Conservation (phyloP, 2,797 vertebrate species). For the Phyllotis vaccarum region DNA sequence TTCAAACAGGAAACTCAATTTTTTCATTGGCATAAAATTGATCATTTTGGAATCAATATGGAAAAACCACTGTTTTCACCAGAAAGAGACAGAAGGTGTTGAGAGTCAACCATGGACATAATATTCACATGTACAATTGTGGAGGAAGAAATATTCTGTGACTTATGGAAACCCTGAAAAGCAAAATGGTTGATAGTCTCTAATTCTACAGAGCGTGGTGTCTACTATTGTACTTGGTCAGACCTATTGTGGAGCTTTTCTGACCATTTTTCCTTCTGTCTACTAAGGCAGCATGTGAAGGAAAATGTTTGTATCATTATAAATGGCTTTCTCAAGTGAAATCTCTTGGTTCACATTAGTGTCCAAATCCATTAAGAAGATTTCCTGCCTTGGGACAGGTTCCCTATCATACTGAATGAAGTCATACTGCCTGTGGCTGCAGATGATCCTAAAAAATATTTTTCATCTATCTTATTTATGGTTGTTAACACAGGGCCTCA, state of each 20-base stretch:
- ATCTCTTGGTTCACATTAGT: not conserved
- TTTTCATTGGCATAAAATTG: too few species aligned
- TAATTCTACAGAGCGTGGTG: not conserved
- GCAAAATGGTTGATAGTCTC: not conserved
- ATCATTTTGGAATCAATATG: not conserved
- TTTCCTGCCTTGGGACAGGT: not conserved
- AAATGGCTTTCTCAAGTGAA: not conserved
- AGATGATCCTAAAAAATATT: not conserved
- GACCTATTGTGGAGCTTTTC: not conserved
- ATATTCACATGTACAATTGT: too few species aligned
- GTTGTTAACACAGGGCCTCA: not conserved
- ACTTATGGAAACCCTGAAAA: not conserved
- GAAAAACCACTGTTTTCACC: not conserved
- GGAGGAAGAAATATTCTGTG: not conserved
- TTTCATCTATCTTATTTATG: not conserved
- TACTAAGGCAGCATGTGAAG: not conserved
- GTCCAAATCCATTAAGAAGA: not conserved
- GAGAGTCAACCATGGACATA: not conserved
- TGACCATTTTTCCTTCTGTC: not conserved
- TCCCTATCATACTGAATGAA: not conserved
- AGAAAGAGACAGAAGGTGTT: not conserved
- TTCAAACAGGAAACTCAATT: not conserved
- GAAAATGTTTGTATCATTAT: not conserved
- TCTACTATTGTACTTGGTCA: not conserved
- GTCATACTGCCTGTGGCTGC: not conserved